A percentile compares a stretch with the other conserved stretches of the same genome.
Conservation (phyloP, 2,888 invertebrate genomes). For the Malthinus flaveolus region DNA sequence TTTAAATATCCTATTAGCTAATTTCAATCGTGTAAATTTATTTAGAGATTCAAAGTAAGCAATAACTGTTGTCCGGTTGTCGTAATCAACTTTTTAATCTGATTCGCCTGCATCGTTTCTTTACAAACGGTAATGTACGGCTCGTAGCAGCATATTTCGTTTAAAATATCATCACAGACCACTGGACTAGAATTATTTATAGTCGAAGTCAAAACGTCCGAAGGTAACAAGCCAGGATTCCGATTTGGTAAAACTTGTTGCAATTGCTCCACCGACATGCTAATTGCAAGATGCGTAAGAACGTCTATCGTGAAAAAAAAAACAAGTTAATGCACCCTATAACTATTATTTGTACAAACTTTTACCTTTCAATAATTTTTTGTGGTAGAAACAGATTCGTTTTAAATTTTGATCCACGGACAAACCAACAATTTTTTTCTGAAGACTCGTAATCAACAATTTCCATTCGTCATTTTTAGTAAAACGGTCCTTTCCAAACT, state of each 20-base stretch:
- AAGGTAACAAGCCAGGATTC: constrained; percentile 37
- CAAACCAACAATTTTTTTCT: constrained; percentile 49
- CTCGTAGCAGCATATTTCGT: constrained; percentile 54
- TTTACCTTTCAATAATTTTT: constrained; percentile 50
- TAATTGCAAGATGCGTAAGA: constrained; percentile 54
- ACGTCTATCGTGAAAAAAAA: constrained; percentile 45
- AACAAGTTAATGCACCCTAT: constrained; percentile 6
- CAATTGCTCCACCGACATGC: constrained; percentile 53
- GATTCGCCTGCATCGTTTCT: constrained; percentile 64
- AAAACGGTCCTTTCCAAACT: constrained; percentile 64
- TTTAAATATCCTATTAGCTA: too few species aligned
- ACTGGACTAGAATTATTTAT: constrained; percentile 27
- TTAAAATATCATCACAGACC: constrained; percentile 41
- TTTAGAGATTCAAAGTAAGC: constrained; percentile 51
- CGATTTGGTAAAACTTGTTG: constrained; percentile 53
- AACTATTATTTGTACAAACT: not conserved
- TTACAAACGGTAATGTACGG: constrained; percentile 58
- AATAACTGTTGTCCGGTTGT: constrained; percentile 63
- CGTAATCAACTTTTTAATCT: constrained; percentile 62
- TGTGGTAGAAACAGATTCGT: constrained; percentile 49
- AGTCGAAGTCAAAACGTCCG: not conserved
- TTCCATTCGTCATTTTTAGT: constrained; percentile 54
- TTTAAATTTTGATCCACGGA: constrained; percentile 44
- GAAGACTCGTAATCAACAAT: constrained; percentile 51
- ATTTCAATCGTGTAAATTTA: too few species aligned